Base-by-base conservation (phyloP, 1,140 invertebrate species). In the Bombus superbus region DNA sequence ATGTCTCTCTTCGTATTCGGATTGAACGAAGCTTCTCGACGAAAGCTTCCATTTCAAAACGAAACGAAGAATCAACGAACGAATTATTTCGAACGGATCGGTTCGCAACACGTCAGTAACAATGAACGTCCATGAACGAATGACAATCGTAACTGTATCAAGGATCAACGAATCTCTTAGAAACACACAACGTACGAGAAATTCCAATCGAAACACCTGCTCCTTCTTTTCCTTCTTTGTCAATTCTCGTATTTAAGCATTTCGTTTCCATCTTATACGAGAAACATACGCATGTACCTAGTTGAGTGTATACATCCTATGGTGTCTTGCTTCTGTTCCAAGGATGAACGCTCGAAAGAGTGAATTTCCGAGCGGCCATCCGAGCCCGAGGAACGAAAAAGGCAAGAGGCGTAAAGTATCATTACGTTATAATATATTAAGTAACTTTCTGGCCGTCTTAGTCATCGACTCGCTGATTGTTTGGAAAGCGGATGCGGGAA, bases 391-490 rank as follows among this genome's bases (percentile, higher is more conserved):
- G 83, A 90, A 85, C 68, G 57, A 66, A 69, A 64, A 66, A 68
- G 38, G 77, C 85, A 53, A 83, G n/a, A 78, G 78, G 64, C 74
- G 80, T 68, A 38, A 72, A 35, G 53, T 86, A 35, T 42, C 8
- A 77, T 75, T 88, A 82, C 44, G 64, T 90, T 64, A 83, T 42
- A 72, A 72, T 85, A 83, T 83, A 90, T 93, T 93, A 93, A 94
- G 93, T 94, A 94, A 93, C 92, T 88, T 90, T 92, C 83, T 89
- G 92, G 91, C 92, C 92, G 76, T 93, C 74, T 75, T 79, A 86
- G 89, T 91, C 85, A 81, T 87, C 87, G 81, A 88, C 74, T 86
- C 68, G 80, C 38, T 90, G 90, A 90, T 92, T 90, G 87, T 91
- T 89, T 71, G 77, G 35, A 82, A 87, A 74, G 59, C 66, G 71